These are phyloP conservation scores for Heliconius aoede DNA, from an alignment of 2,888 invertebrate species.

Conservation along the genomic window DNA sequence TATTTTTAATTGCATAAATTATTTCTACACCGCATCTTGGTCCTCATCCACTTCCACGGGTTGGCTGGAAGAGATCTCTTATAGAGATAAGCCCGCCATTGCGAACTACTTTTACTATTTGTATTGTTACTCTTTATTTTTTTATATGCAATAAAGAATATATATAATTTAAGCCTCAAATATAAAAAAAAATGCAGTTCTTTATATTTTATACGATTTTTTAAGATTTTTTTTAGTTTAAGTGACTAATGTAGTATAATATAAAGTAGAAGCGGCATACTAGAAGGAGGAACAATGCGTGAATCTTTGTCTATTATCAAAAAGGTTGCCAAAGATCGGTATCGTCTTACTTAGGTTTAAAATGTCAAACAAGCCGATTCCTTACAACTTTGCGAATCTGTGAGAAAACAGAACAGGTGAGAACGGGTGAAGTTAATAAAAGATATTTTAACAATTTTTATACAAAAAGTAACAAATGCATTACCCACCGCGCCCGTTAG, in stretches of 20 bases:
- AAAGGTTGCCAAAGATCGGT: conserved; percentile 57
- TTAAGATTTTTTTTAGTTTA: neutral
- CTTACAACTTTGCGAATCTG: conserved; percentile 44
- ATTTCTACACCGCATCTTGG: too few relatives aligned
- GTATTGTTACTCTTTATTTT: too few relatives aligned
- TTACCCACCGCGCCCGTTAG: conserved; percentile 56
- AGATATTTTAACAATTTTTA: conserved; percentile 48
- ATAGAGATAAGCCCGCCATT: too few relatives aligned
- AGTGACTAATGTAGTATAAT: conserved; percentile 12
- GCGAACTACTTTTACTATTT: too few relatives aligned
- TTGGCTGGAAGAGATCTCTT: too few relatives aligned
- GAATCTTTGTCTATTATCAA: conserved; percentile 43
- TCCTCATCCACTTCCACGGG: too few relatives aligned
- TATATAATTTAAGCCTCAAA: too few relatives aligned
- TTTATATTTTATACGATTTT: neutral
- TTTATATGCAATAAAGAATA: too few relatives aligned
- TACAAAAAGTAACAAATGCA: conserved; percentile 50
- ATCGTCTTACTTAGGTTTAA: conserved; percentile 68
- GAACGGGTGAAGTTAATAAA: conserved; percentile 63
- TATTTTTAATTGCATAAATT: too few relatives aligned
- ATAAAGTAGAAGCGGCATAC: conserved; percentile 11
- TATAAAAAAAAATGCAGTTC: neutral
- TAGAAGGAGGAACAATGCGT: conserved; percentile 30
- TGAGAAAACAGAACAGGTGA: conserved; percentile 66
- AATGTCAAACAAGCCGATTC: conserved; percentile 68